Conservation (phyloP, 2,113 vertebrate genomes). For the Halichoeres trimaculatus region DNA sequence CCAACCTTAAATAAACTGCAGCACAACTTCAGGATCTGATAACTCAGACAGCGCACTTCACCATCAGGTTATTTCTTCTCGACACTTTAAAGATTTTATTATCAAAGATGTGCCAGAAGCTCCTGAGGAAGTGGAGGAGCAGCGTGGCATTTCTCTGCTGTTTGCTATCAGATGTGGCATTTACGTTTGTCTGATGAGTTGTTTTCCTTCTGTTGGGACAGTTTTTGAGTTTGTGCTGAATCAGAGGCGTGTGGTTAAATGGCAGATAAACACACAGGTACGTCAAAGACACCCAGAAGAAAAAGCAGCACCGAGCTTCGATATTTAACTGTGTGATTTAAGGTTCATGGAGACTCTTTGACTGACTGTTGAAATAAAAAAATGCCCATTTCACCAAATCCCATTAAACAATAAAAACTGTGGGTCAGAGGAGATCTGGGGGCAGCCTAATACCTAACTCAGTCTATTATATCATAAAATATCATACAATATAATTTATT, state of each 20-base stretch:
- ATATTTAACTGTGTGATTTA: no score
- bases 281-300: neutral
- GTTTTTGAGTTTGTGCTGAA: neutral
- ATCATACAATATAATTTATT: no score
- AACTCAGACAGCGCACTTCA: neutral
- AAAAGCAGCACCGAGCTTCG: neutral
- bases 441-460: no score
- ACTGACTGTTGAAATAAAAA: no score
- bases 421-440: no score
- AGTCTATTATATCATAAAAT: no score
- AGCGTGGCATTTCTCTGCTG: slow-evolving; percentile 19
- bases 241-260: neutral
- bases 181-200: slow-evolving; percentile 42
- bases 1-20: neutral
- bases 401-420: no score
- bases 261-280: neutral
- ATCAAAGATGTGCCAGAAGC: neutral
- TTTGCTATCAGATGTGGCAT: slow-evolving; percentile 40
- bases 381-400: no score
- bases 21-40: neutral
- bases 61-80: slow-evolving; percentile 5
- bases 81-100: neutral
- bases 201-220: neutral
- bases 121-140: slow-evolving; percentile 2
- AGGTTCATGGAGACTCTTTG: no score